A percentile compares a stretch with the other conserved stretches of the same genome.
These are phyloP conservation scores for Aphrocallistes beatrix DNA, from an alignment of 37 sponge, comb jelly and placozoan genomes.

Conservation along the genomic window DNA sequence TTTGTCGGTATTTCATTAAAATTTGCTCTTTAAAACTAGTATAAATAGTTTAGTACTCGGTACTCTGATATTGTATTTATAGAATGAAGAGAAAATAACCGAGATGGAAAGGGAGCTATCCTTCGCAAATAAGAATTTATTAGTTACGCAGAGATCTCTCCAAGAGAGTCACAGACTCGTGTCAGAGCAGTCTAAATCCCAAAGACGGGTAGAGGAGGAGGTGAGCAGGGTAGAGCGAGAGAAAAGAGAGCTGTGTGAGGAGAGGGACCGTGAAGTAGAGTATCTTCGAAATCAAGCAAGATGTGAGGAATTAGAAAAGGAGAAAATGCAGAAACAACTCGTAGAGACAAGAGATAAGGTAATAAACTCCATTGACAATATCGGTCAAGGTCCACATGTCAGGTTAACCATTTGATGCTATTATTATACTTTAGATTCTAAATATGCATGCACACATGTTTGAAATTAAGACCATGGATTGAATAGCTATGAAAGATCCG, in stretches of 20 bases:
- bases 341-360: neutral
- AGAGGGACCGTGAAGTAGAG: neutral
- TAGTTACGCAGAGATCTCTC: neutral
- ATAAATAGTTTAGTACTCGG: too few relatives aligned
- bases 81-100: neutral
- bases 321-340: neutral
- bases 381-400: too few relatives aligned
- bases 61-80: too few relatives aligned
- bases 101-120: neutral
- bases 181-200: neutral
- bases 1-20: too few relatives aligned
- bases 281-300: neutral
- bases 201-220: neutral
- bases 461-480: too few relatives aligned
- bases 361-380: neutral
- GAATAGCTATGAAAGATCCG: too few relatives aligned
- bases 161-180: neutral
- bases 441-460: too few relatives aligned
- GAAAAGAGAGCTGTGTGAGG: neutral
- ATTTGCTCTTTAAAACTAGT: too few relatives aligned
- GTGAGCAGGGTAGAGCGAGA: neutral
- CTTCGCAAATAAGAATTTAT: neutral
- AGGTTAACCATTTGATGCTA: too few relatives aligned
- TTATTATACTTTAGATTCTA: too few relatives aligned
- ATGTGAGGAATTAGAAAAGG: neutral